A percentile compares a stretch with the other conserved stretches of the same genome.
phyloP scores from a whole-genome alignment of 2,888 invertebrate genomes.

The Tenthredo livida region DNA sequence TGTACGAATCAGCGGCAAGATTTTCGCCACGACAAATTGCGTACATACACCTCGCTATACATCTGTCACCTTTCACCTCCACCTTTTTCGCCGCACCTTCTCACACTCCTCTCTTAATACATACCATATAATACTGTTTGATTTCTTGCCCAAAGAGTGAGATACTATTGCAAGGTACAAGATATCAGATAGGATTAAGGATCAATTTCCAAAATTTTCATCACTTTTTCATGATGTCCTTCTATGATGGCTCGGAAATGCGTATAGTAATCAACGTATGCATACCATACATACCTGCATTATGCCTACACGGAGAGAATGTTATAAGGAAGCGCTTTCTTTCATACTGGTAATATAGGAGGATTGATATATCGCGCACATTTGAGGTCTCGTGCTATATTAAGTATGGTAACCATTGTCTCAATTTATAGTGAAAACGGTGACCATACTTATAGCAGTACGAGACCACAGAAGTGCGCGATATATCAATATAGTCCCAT shows the following conservation, averaged over 20 bases:
- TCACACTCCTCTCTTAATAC: background rate
- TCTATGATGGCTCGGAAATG: background rate
- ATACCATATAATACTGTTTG: background rate
- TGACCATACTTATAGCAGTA: too few species aligned
- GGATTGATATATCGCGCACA: too few species aligned
- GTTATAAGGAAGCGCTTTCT: too few species aligned
- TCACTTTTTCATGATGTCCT: background rate
- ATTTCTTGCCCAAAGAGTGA: background rate
- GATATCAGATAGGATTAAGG: background rate
- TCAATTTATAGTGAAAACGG: too few species aligned
- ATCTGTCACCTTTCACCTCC: constrained; percentile 2
- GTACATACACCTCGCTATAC: background rate
- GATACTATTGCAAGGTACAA: too few species aligned
- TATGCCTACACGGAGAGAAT: too few species aligned
- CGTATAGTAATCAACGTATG: background rate
- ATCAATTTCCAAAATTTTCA: constrained; percentile 23
- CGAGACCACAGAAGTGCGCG: too few species aligned
- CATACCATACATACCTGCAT: too few species aligned
- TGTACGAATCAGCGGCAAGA: background rate
- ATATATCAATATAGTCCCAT: too few species aligned
- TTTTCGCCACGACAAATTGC: constrained; percentile 23
- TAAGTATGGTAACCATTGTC: too few species aligned
- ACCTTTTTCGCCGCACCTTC: background rate
- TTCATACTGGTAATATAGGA: too few species aligned
- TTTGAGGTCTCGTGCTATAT: too few species aligned